Evolutionary conservation across 1,140 invertebrate species (phyloP).

Genomic region (Hydropsyche tenuis): DNA sequence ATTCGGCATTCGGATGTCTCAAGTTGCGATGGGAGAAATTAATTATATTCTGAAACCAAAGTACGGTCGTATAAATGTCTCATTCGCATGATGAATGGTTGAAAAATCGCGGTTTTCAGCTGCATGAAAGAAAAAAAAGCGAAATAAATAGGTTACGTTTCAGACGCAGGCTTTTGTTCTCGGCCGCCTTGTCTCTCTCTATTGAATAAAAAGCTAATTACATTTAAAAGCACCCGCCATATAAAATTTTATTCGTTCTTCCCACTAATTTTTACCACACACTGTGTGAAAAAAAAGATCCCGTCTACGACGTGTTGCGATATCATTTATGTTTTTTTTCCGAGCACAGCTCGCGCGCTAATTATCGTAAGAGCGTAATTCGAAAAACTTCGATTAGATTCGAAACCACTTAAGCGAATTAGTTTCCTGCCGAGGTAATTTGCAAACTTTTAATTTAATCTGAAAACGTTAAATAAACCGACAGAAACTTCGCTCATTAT

Average conservation of each 20-base stretch:
- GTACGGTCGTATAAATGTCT: background rate
- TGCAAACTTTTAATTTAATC: conserved; percentile 2
- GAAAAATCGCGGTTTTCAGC: background rate
- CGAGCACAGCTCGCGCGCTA: background rate
- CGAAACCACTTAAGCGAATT: background rate
- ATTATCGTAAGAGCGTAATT: background rate
- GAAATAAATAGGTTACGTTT: background rate
- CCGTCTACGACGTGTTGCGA: no score
- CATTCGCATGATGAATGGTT: conserved; percentile 5
- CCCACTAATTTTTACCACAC: no score
- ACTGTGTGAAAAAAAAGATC: no score
- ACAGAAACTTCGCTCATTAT: background rate
- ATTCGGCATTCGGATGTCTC: background rate
- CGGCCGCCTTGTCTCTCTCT: background rate
- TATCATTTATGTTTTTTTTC: background rate
- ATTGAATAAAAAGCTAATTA: background rate
- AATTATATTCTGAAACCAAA: conserved; percentile 5
- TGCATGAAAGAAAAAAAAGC: background rate
- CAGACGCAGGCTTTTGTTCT: conserved; percentile 2
- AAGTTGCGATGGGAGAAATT: conserved; percentile 4
- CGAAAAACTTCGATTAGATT: background rate
- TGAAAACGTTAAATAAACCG: conserved; percentile 2
- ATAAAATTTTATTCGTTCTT: no score
- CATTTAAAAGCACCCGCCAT: background rate
- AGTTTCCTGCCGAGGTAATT: background rate